phyloP scores from a whole-genome alignment of 1,140 invertebrate species.

The Mercenaria mercenaria region DNA sequence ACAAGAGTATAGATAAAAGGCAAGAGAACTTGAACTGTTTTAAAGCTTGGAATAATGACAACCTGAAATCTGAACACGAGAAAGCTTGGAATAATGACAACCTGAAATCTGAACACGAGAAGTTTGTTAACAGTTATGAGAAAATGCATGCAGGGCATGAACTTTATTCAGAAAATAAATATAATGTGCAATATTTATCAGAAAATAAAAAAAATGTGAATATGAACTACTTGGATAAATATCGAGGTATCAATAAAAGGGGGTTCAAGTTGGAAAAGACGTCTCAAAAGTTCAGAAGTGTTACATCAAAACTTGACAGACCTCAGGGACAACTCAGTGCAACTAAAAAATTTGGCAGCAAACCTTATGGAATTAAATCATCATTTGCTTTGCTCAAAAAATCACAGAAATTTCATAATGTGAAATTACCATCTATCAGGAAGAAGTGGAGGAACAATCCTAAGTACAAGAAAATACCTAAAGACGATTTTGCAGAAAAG shows the following conservation, averaged over 20 bases:
- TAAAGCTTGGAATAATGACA: neutral
- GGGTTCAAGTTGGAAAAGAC: slow-evolving; percentile 29
- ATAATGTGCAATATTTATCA: slow-evolving; percentile 22
- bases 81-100: neutral
- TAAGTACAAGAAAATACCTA: neutral
- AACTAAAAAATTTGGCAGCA: slow-evolving; percentile 34
- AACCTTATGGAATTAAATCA: slow-evolving; percentile 48
- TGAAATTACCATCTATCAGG: slow-evolving; percentile 7
- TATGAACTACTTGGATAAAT: neutral
- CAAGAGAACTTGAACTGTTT: neutral
- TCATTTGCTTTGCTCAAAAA: slow-evolving; percentile 38
- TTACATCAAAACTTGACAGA: slow-evolving; percentile 21
- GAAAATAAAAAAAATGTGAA: neutral
- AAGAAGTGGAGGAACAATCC: slow-evolving; percentile 49
- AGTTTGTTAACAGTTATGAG: slow-evolving; percentile 2
- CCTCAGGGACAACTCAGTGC: neutral
- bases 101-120: slow-evolving; percentile 14
- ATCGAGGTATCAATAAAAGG: neutral
- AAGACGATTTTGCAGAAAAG: slow-evolving; percentile 61
- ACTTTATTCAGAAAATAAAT: slow-evolving; percentile 1
- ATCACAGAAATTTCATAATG: slow-evolving; percentile 40
- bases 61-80: slow-evolving; percentile 3
- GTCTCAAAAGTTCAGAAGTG: neutral
- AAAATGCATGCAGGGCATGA: neutral
- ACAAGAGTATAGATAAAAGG: neutral